Conservation (phyloP, 2,797 vertebrate genomes). For the Prionace glauca region DNA sequence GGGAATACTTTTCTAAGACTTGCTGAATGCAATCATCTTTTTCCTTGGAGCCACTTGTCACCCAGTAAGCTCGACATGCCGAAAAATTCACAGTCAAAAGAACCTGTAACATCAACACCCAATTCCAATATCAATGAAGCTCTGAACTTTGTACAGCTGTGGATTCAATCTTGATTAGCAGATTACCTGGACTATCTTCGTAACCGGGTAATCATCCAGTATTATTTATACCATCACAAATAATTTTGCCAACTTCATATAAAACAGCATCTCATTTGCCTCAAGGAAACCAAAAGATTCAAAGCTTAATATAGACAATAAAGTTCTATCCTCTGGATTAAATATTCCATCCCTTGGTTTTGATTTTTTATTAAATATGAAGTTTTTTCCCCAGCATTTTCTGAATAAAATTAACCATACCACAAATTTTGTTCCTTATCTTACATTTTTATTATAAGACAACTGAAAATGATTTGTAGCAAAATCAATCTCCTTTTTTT, state of each 20-base stretch:
- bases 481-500: neutral
- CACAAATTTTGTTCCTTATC: neutral
- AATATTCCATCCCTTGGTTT: neutral
- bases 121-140: neutral
- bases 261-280: neutral
- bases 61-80: constrained; percentile 71
- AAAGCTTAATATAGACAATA: neutral
- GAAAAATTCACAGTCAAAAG: constrained; percentile 66
- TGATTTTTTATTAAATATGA: neutral
- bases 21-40: constrained; percentile 51
- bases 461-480: neutral
- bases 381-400: neutral
- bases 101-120: constrained; percentile 54
- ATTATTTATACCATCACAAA: neutral
- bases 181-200: too few species aligned
- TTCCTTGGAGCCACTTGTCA: constrained; percentile 48
- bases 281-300: neutral
- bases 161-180: neutral
- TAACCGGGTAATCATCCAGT: too few species aligned
- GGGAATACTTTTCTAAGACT: constrained; percentile 54
- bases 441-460: neutral
- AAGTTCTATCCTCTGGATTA: neutral
- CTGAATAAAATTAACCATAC: neutral
- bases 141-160: neutral
- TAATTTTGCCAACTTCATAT: neutral